These are phyloP conservation scores for Narcine bancroftii DNA, from an alignment of 2,113 vertebrate species.

Conservation along the genomic window DNA sequence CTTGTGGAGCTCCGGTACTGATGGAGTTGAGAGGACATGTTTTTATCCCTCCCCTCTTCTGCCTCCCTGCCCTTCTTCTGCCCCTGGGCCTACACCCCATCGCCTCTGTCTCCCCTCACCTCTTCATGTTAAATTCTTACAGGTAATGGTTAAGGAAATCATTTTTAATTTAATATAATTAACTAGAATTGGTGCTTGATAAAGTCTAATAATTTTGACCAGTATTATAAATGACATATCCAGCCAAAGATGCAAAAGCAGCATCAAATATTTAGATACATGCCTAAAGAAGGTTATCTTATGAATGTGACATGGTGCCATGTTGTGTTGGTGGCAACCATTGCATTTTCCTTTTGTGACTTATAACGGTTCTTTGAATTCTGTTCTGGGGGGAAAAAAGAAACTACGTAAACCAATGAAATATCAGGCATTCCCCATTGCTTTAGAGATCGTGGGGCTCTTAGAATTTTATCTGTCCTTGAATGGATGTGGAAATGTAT, in stretches of 20 bases:
- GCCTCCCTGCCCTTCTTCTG: too few relatives aligned
- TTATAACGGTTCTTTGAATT: background rate
- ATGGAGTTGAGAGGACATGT: too few relatives aligned
- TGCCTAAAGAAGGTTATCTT: background rate
- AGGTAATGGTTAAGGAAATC: background rate
- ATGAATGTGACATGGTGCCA: background rate
- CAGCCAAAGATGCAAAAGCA: background rate
- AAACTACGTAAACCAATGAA: background rate
- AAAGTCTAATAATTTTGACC: background rate
- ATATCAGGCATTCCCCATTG: background rate
- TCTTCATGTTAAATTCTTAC: background rate
- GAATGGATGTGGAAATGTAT: background rate
- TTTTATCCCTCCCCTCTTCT: too few relatives aligned
- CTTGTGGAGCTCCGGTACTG: too few relatives aligned
- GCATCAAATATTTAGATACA: background rate
- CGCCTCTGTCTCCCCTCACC: too few relatives aligned
- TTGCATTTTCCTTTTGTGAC: background rate
- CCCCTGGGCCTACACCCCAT: too few relatives aligned
- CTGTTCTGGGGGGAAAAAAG: background rate
- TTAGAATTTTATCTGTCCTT: too few relatives aligned
- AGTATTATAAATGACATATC: background rate
- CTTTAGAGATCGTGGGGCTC: background rate
- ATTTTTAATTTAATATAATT: constrained; percentile 18
- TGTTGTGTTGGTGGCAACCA: background rate
- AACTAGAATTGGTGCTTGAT: constrained; percentile 8